Base-by-base conservation (phyloP, 1,140 invertebrate genomes). In the Heterodera carotae region DNA sequence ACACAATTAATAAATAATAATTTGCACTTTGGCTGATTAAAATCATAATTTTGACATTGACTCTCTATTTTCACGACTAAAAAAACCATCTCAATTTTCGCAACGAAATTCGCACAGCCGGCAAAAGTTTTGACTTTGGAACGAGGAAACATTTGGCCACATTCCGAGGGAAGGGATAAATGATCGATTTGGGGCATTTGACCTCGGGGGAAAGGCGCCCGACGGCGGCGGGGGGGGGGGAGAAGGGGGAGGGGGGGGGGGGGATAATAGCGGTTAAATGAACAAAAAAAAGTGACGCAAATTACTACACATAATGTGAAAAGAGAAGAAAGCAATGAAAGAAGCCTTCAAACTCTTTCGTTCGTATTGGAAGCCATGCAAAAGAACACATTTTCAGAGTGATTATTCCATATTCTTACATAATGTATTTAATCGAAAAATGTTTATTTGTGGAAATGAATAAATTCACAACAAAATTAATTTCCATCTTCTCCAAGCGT, bases 141-240 rank as follows among this genome's bases (percentile, higher is more conserved):
- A 18, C 15, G 12, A 18, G 22, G 48, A n/a, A 56, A 56, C 48
- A 56, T 56, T 56, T 56, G 48, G 48, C 48, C 48, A 22, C 18
- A 56, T 56, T 56, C 48, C 48, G 48, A 56, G 2, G 48, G 22
- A 56, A 5, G 48, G 48, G 48, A 56, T 18, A 56, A 56, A 56
- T 56, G 48, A 56, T 56, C 48, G 48, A 56, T 56, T 56, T 56
- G 48, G 48, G 48, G 15, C 48, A 56, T 56, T 56, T 56, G 48
- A 56, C 48, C 48, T 22, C 39, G 6, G 39, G 39, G 39, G 39
- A 12, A 12, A 12, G 39, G 36, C n/a, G n/a, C n/a, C n/a, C n/a
- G n/a, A n/a, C n/a, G 36, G 39, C 6, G 39, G 39, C 12, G 48
- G 48, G 48, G 18, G 18, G 48, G 48, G 48, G 48, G 48, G 12